Percentiles rank a stretch among this genome's conserved stretches.
Evolutionary conservation across 2,797 vertebrate genomes (phyloP).

Genomic region (Coreius guichenoti): DNA sequence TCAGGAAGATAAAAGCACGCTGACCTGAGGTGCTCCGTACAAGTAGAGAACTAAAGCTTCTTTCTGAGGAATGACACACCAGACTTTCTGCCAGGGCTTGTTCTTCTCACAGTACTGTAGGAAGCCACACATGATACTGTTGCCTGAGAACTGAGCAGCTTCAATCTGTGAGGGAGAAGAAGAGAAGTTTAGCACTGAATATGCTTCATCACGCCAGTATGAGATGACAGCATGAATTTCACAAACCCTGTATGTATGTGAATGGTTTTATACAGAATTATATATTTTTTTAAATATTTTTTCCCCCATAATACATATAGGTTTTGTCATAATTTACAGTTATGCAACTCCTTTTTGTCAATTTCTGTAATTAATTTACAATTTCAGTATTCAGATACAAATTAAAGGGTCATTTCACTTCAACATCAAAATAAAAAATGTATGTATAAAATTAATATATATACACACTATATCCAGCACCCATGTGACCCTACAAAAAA

Average conservation of each 20-base stretch:
- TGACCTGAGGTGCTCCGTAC: conserved; percentile 95
- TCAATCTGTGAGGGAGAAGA: conserved; percentile 83
- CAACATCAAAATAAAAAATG: background rate
- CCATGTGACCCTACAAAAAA: background rate
- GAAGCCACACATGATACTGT: conserved; percentile 94
- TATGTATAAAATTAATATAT: background rate
- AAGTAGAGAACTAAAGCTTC: conserved; percentile 94
- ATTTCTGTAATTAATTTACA: background rate
- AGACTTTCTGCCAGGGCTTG: conserved; percentile 95
- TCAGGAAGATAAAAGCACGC: background rate
- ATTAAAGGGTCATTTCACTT: background rate
- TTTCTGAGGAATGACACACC: conserved; percentile 96
- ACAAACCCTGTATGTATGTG: background rate
- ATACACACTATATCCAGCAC: background rate
- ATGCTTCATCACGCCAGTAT: too few relatives aligned
- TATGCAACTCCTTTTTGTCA: background rate
- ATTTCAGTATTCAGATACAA: background rate
- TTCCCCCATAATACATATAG: too few relatives aligned
- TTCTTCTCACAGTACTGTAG: conserved; percentile 96
- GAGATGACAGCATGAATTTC: background rate
- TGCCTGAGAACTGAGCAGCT: conserved; percentile 92
- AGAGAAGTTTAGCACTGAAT: background rate
- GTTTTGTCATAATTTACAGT: background rate
- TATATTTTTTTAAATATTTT: too few relatives aligned
- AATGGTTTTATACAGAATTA: background rate